phyloP scores from a whole-genome alignment of 2,888 invertebrate species.

The Eledone cirrhosa region DNA sequence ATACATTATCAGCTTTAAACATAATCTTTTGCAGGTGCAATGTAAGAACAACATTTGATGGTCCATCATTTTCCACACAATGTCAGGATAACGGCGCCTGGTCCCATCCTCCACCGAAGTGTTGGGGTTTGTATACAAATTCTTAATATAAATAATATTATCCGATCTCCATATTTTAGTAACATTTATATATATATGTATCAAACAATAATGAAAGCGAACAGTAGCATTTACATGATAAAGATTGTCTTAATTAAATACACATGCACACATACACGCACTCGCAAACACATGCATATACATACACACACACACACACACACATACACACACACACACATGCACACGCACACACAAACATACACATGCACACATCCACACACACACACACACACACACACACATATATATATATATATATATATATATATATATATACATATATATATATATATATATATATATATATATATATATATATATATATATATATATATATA shows the following conservation, averaged over 20 bases:
- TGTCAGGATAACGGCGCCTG: slow-evolving; percentile 94
- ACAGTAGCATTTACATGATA: too few species aligned
- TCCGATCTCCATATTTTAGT: too few species aligned
- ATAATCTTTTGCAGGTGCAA: slow-evolving; percentile 73
- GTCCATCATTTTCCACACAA: slow-evolving; percentile 83
- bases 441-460: not conserved
- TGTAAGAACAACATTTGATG: slow-evolving; percentile 89
- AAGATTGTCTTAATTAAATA: too few species aligned
- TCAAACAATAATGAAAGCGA: too few species aligned
- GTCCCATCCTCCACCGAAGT: slow-evolving; percentile 91
- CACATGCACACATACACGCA: not conserved
- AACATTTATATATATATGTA: not conserved
- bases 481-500: not conserved
- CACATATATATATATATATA: not conserved
- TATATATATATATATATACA: not conserved
- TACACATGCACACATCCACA: not conserved
- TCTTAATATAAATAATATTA: too few species aligned
- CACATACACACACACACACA: not conserved
- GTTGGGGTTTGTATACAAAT: slow-evolving; percentile 74
- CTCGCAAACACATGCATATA: not conserved
- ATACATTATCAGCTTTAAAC: too few species aligned
- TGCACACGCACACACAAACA: not conserved
- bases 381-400: not conserved
- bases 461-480: slow-evolving; percentile 1
- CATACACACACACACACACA: not conserved